Percentiles rank a stretch among this genome's conserved stretches.
phyloP scores from a whole-genome alignment of 2,888 invertebrate genomes.

The Teinopalpus imperialis region DNA sequence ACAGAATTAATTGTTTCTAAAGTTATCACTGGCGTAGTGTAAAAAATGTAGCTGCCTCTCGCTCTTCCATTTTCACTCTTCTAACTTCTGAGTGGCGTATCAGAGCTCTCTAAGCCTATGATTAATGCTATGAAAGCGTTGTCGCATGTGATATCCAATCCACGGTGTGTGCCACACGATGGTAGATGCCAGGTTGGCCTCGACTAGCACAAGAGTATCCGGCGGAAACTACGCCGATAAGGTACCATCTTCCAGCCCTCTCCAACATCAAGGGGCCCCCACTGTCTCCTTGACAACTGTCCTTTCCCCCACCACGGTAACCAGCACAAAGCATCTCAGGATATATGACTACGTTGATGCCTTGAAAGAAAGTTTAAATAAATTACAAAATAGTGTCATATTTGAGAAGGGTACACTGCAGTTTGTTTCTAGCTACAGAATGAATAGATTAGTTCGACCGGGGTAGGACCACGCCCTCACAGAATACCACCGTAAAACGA shows the following conservation, averaged over 20 bases:
- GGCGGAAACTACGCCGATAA: constrained; percentile 95
- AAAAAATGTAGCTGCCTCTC: background rate
- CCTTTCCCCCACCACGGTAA: constrained; percentile 93
- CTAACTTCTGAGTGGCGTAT: background rate
- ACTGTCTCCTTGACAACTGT: constrained; percentile 90
- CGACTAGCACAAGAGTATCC: constrained; percentile 97
- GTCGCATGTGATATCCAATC: constrained; percentile 92
- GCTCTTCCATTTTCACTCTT: background rate
- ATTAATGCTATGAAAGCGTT: constrained; percentile 56
- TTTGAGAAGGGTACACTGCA: too few species aligned
- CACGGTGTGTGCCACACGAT: constrained; percentile 95
- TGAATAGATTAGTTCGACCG: too few species aligned
- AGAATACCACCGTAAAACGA: too few species aligned
- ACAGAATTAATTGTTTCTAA: background rate
- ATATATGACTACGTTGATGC: constrained; percentile 94
- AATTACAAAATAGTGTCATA: background rate
- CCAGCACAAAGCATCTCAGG: constrained; percentile 98
- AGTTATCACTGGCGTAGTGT: constrained; percentile 17
- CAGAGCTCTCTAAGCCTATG: background rate
- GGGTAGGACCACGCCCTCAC: too few species aligned
- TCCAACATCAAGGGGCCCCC: constrained; percentile 96
- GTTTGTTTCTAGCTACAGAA: too few species aligned
- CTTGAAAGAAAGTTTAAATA: constrained; percentile 49
- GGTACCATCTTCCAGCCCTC: constrained; percentile 92
- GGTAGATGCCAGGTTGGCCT: constrained; percentile 97